Evolutionary conservation across 2,888 invertebrate species (phyloP).

Genomic region (Euplexia lucipara): DNA sequence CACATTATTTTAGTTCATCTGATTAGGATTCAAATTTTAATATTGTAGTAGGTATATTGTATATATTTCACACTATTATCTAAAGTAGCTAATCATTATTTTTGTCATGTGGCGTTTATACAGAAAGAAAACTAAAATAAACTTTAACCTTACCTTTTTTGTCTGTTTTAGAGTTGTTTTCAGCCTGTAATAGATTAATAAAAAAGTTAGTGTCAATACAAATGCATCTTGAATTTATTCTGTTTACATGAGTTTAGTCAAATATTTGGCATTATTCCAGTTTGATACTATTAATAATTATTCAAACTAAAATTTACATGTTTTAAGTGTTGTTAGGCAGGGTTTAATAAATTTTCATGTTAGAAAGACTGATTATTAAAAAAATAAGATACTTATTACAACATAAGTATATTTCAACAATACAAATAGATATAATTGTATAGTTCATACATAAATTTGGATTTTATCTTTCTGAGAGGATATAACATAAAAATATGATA

Average conservation of each 20-base stretch:
- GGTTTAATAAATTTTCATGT: conserved; percentile 25
- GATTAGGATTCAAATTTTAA: conserved; percentile 16
- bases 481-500: conserved; percentile 11
- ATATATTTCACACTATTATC: conserved; percentile 16
- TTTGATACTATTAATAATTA: conserved; percentile 64
- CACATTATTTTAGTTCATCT: conserved; percentile 27
- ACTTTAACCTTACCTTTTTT: conserved; percentile 88
- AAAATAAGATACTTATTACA: conserved; percentile 57
- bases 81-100: conserved; percentile 24
- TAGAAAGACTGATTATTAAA: conserved; percentile 51
- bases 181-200: conserved; percentile 86
- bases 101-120: conserved; percentile 11
- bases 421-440: too few species aligned
- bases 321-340: conserved; percentile 18
- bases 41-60: too few species aligned
- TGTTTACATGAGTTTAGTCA: conserved; percentile 27
- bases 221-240: conserved; percentile 25
- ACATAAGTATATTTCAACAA: conserved; percentile 49
- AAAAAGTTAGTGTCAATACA: conserved; percentile 39
- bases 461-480: too few species aligned
- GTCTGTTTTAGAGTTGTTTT: conserved; percentile 88
- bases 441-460: conserved; percentile 38
- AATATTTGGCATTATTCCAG: conserved; percentile 73
- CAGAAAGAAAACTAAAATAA: conserved; percentile 19
- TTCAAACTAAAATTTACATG: conserved; percentile 40